A percentile compares a stretch with the other conserved stretches of the same genome.
phyloP scores from a whole-genome alignment of 2,113 vertebrate genomes.

The Mugil cephalus region DNA sequence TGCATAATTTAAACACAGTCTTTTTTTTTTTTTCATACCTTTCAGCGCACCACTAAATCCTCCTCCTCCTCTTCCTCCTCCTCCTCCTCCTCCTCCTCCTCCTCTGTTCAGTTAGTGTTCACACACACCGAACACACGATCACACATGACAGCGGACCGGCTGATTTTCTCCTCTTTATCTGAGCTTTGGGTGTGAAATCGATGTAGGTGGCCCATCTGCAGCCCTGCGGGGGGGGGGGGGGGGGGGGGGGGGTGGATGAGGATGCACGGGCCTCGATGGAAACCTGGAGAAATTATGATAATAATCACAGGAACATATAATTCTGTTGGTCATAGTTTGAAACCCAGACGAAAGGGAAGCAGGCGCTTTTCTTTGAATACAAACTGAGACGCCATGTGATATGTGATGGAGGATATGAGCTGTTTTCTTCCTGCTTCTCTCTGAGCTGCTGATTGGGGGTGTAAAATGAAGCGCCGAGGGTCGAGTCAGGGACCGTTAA shows the following conservation, averaged over 20 bases:
- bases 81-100: conserved; percentile 13
- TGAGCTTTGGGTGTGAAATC: conserved; percentile 74
- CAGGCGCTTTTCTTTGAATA: conserved; percentile 6
- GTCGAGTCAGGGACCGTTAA: conserved; percentile 67
- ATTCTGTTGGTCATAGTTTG: conserved; percentile 51
- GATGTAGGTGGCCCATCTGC: conserved; percentile 71
- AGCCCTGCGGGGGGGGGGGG: conserved; percentile 27
- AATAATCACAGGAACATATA: conserved; percentile 41
- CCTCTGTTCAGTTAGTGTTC: conserved; percentile 11
- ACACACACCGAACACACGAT: conserved; percentile 8
- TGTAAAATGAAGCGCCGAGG: conserved; percentile 41
- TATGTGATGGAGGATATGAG: conserved; percentile 1
- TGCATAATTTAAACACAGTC: conserved; percentile 56
- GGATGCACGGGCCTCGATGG: conserved; percentile 10
- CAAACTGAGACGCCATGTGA: conserved; percentile 11
- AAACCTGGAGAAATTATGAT: conserved; percentile 48
- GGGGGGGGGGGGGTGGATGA: not conserved
- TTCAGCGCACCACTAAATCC: conserved; percentile 14
- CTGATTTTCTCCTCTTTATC: conserved; percentile 55
- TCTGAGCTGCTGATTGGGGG: conserved; percentile 29
- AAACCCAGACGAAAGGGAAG: conserved; percentile 26
- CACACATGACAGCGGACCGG: conserved; percentile 27
- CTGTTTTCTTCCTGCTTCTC: conserved; percentile 2
- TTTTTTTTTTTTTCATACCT: conserved; percentile 22
- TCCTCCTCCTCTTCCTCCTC: not conserved